These are phyloP conservation scores for Acipenser ruthenus DNA, from an alignment of 2,797 vertebrate genomes.

Conservation along the genomic window DNA sequence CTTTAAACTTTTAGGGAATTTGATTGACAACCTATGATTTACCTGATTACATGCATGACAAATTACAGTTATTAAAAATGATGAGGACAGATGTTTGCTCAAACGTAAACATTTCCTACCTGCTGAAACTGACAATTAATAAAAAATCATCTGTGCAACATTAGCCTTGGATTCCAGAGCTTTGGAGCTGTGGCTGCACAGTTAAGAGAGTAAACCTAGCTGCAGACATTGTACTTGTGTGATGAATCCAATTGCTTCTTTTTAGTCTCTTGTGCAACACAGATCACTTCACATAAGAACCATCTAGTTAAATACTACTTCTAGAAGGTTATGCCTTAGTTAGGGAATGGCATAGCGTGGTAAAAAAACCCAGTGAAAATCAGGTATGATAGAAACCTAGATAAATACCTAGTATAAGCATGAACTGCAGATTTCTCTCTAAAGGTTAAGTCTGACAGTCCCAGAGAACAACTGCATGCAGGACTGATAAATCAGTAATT, in stretches of 20 bases:
- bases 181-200: not conserved
- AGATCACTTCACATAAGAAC: no score
- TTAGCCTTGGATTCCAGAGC: slow-evolving; percentile 3
- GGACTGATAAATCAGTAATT: not conserved
- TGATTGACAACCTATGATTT: slow-evolving; percentile 60
- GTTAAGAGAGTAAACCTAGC: not conserved
- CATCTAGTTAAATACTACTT: no score
- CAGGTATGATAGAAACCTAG: no score
- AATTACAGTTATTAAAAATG: slow-evolving; percentile 57
- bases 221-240: not conserved
- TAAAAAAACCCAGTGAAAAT: no score
- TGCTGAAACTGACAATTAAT: slow-evolving; percentile 61
- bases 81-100: slow-evolving; percentile 66
- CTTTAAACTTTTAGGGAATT: slow-evolving; percentile 32
- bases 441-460: no score
- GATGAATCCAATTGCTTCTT: not conserved
- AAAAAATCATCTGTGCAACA: slow-evolving; percentile 48
- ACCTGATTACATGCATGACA: slow-evolving; percentile 68
- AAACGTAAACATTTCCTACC: slow-evolving; percentile 56
- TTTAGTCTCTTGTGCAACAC: no score
- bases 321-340: no score
- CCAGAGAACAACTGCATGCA: no score
- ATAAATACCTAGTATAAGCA: no score
- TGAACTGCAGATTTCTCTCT: no score
- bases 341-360: no score